A percentile compares a stretch with the other conserved stretches of the same genome.
Evolutionary conservation across 2,888 invertebrate species (phyloP).

Genomic region (Macaria notata): DNA sequence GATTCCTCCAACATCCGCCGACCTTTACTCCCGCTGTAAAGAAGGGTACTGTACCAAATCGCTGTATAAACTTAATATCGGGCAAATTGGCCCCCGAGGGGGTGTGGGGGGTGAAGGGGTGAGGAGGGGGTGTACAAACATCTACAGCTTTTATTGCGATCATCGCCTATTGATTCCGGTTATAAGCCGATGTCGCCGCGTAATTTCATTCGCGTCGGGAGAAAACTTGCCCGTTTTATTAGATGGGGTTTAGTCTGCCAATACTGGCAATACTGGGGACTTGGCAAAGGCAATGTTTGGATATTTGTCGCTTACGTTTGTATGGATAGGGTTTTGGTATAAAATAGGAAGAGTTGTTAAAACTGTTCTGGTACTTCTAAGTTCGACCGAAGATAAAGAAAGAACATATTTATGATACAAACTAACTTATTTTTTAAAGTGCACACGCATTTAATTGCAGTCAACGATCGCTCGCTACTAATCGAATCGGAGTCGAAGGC

Average conservation of each 20-base stretch:
- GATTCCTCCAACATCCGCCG: slow-evolving; percentile 1
- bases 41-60: slow-evolving; percentile 70
- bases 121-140: slow-evolving; percentile 54
- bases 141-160: slow-evolving; percentile 66
- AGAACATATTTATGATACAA: too few species aligned
- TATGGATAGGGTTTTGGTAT: too few species aligned
- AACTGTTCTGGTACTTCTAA: too few species aligned
- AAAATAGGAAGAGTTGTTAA: too few species aligned
- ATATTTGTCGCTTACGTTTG: too few species aligned
- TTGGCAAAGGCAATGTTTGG: not conserved
- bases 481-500: too few species aligned
- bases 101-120: slow-evolving; percentile 35
- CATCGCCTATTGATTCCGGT: slow-evolving; percentile 73
- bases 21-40: slow-evolving; percentile 49
- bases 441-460: too few species aligned
- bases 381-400: too few species aligned
- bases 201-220: slow-evolving; percentile 22
- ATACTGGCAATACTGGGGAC: not conserved
- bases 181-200: slow-evolving; percentile 57
- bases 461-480: too few species aligned
- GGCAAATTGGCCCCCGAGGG: slow-evolving; percentile 67
- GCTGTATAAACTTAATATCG: slow-evolving; percentile 80
- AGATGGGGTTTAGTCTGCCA: slow-evolving; percentile 5
- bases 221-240: slow-evolving; percentile 15
- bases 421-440: too few species aligned